These are phyloP conservation scores for Origma solitaria DNA, from an alignment of 2,113 vertebrate species.

Conservation along the genomic window DNA sequence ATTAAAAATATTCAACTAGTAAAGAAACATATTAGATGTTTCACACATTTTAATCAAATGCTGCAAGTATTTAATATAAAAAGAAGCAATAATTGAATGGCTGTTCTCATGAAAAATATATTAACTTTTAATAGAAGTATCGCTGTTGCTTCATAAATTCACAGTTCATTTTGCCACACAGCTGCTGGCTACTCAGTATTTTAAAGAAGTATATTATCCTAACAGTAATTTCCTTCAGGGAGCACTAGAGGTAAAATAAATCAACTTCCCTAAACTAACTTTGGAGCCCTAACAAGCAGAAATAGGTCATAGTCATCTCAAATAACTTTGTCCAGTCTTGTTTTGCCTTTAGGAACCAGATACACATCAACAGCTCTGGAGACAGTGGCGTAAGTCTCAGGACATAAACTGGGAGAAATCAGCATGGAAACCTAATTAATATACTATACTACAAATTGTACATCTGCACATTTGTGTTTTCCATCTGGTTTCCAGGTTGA, in stretches of 20 bases:
- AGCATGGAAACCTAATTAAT: neutral
- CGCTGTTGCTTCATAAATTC: neutral
- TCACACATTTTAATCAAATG: conserved; percentile 4
- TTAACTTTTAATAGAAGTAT: neutral
- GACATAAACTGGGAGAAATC: neutral
- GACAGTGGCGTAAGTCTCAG: neutral
- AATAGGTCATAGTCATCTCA: neutral
- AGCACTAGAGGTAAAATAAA: neutral
- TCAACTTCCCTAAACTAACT: neutral
- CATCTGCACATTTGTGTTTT: neutral
- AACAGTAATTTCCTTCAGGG: neutral
- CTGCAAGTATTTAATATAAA: neutral
- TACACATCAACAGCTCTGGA: neutral
- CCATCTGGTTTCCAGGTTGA: neutral
- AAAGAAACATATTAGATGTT: neutral
- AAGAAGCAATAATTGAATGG: neutral
- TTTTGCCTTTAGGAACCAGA: neutral
- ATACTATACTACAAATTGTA: neutral
- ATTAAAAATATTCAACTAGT: neutral
- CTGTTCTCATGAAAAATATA: neutral
- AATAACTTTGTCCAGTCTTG: neutral
- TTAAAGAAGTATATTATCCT: neutral
- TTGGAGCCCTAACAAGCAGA: neutral
- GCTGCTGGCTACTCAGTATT: neutral
- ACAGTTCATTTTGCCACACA: neutral